A percentile compares a stretch with the other conserved stretches of the same genome.
phyloP scores from a whole-genome alignment of 2,113 vertebrate genomes.

The Menura novaehollandiae region DNA sequence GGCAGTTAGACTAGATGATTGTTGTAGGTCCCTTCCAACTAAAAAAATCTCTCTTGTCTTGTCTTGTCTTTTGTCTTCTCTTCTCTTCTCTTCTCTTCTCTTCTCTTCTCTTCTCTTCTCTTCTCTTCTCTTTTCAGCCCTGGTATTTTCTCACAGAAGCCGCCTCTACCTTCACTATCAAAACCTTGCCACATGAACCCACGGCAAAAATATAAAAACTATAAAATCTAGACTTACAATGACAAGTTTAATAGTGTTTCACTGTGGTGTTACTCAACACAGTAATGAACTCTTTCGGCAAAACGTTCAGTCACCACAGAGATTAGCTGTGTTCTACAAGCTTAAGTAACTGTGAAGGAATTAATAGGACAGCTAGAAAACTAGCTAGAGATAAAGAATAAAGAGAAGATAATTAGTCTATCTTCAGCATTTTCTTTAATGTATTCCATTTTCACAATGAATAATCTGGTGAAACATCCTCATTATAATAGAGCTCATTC shows the following conservation, averaged over 20 bases:
- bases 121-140: accelerated
- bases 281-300: neutral
- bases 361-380: neutral
- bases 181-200: neutral
- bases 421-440: neutral
- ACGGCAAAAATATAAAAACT: neutral
- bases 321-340: neutral
- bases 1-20: neutral
- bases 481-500: neutral
- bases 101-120: accelerated
- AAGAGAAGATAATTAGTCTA: neutral
- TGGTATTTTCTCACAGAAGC: neutral
- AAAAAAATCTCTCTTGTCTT: neutral
- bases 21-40: neutral
- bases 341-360: neutral
- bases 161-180: neutral
- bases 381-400: neutral
- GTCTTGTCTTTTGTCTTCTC: too few species aligned
- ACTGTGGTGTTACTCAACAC: neutral
- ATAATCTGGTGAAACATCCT: neutral
- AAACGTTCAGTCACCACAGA: neutral
- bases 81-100: too few species aligned
- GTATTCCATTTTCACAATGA: neutral
- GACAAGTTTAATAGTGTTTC: neutral
- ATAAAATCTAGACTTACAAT: neutral